Percentiles rank a stretch among this genome's conserved stretches.
Evolutionary conservation across 2,113 vertebrate genomes (phyloP).

Genomic region (Zosterops japonicus): DNA sequence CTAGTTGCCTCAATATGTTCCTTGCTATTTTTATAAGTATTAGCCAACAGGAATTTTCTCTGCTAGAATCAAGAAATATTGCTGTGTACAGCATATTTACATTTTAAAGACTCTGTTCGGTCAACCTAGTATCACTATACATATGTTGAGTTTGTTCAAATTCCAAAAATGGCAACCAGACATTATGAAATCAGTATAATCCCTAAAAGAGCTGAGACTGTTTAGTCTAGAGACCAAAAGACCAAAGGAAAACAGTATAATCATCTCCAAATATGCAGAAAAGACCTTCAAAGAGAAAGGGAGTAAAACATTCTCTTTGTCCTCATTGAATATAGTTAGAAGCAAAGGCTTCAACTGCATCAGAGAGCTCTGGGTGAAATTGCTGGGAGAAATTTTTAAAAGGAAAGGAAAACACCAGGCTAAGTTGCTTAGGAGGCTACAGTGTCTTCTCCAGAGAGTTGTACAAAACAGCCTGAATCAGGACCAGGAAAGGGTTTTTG

Average conservation of each 20-base stretch:
- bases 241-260: not conserved
- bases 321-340: not conserved
- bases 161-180: constrained; percentile 27
- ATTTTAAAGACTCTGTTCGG: not conserved
- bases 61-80: not conserved
- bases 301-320: not conserved
- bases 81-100: not conserved
- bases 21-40: not conserved
- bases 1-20: not conserved
- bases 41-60: constrained; percentile 2
- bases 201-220: not conserved
- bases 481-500: not conserved
- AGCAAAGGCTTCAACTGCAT: not conserved
- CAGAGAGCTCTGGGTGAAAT: not conserved
- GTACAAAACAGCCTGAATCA: not conserved
- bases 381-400: not conserved
- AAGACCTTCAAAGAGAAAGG: not conserved
- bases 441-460: rapidly evolving
- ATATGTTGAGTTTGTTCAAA: not conserved
- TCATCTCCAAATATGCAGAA: constrained; percentile 25
- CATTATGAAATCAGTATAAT: not conserved
- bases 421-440: not conserved
- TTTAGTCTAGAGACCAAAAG: constrained; percentile 40
- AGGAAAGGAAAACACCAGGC: not conserved
- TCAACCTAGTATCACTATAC: not conserved